phyloP scores from a whole-genome alignment of 2,888 invertebrate genomes.

The Plebejus anna region DNA sequence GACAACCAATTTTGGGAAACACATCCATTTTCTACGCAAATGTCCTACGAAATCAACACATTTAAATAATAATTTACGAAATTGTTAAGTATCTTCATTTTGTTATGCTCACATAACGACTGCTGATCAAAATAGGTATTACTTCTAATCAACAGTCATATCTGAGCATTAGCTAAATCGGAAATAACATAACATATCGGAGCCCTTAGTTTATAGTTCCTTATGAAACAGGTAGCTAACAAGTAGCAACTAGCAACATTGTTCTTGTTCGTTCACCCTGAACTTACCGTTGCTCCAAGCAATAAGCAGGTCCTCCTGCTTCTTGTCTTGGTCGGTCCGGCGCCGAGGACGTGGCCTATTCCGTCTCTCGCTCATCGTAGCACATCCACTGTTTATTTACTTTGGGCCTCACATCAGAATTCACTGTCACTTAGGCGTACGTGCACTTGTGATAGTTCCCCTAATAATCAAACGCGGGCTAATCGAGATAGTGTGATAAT shows the following conservation, averaged over 20 bases:
- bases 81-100: background rate
- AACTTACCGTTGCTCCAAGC: slow-evolving; percentile 72
- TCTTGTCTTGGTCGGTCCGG: slow-evolving; percentile 64
- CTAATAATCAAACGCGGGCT: slow-evolving; percentile 58
- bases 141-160: background rate
- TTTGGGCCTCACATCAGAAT: slow-evolving; percentile 47
- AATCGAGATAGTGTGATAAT: slow-evolving; percentile 65
- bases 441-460: slow-evolving; percentile 59
- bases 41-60: background rate
- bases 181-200: background rate
- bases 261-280: background rate
- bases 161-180: background rate
- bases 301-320: slow-evolving; percentile 64
- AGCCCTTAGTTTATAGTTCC: background rate
- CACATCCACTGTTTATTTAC: slow-evolving; percentile 36
- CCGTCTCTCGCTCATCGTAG: slow-evolving; percentile 58
- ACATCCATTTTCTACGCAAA: background rate
- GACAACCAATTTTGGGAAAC: background rate
- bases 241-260: background rate
- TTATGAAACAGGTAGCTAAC: background rate
- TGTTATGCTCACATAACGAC: background rate
- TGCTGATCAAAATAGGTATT: background rate
- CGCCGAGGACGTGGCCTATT: slow-evolving; percentile 62
- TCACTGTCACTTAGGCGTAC: slow-evolving; percentile 52
- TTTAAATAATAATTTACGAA: background rate